Conservation (phyloP, 2,888 invertebrate genomes). For the Petrolisthes manimaculis region DNA sequence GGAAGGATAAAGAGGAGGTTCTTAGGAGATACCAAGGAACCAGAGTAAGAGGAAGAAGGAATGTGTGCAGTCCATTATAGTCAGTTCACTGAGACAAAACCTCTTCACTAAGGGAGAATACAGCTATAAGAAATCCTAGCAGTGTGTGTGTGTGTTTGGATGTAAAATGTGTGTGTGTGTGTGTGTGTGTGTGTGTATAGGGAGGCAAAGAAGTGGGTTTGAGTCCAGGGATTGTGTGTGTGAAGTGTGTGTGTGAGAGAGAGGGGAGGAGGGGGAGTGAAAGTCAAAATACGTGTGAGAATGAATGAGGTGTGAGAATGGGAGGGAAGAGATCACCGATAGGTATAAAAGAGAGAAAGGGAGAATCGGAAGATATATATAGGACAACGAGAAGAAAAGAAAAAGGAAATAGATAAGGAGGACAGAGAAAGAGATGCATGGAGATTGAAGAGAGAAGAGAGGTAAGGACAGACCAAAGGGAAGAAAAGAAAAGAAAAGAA, state of each 20-base stretch:
- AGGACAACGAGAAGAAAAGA: neutral
- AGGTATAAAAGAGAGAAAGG: neutral
- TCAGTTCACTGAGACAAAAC: too few relatives aligned
- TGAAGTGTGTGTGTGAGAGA: neutral
- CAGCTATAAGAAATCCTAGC: too few relatives aligned
- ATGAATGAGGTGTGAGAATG: neutral
- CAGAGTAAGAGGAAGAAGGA: too few relatives aligned
- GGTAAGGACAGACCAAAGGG: too few relatives aligned
- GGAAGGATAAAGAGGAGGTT: too few relatives aligned
- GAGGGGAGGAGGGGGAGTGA: neutral
- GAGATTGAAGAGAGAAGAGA: too few relatives aligned
- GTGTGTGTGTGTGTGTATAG: conserved; percentile 10
- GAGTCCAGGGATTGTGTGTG: neutral
- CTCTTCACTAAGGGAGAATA: too few relatives aligned
- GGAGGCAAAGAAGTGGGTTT: neutral
- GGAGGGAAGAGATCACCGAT: neutral
- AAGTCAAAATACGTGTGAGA: neutral
- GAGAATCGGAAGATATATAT: neutral
- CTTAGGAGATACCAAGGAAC: too few relatives aligned
- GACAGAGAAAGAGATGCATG: too few relatives aligned
- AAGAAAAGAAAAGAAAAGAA: too few relatives aligned
- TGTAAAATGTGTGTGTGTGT: conserved; percentile 20
- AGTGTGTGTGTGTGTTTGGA: conserved; percentile 22
- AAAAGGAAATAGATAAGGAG: too few relatives aligned
- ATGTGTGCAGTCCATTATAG: too few relatives aligned